Base-by-base conservation (phyloP, 30 jellyfish, hydroid and myxozoan genomes). In the Cassiopea xamachana region DNA sequence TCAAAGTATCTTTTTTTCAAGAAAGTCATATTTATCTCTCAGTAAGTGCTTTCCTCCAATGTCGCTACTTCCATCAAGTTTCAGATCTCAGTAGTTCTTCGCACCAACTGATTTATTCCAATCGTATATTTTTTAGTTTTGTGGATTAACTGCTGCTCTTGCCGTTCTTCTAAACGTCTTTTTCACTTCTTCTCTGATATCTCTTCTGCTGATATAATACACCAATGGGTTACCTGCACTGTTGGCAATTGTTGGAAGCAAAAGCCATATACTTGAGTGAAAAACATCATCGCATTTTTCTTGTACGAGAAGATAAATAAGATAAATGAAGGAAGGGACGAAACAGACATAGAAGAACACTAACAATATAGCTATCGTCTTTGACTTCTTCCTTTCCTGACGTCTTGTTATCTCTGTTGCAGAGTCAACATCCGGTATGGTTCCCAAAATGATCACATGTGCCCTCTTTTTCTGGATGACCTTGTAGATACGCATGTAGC, bases 331-430 rank as follows among this genome's bases (percentile, higher is more conserved):
- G 47, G 89, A 80, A 14, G 89, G 89, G 12, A 80, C 1, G 61
- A 80, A 80, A 48, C 81, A 60, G 1, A 80, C 61, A n/a, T 44
- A 80, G 48, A 80, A 80, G 64, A 46, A 80, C 0, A 18, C 39
- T 1, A 82, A 82, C 39, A 82, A 15, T 39, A 82, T 39, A 73
- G 90, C 80, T 14, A 82, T 67, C 46, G 90, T 68, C 18, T 69
- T 46, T 8, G 90, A 27, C 18, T 58, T 82, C 58, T 82, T 82
- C 1, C 55, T 2, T 67, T 69, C 82, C 0, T 67, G 75, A 15
- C 47, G 44, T 12, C 55, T 7, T 43, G 59, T 6, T 44, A 16
- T 43, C 19, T 6, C 69, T 49, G 80, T 55, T 81, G 51, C 87
- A 6, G 60, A 14, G 51, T 78, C 46, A 51, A 7, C 27, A 9